Evolutionary conservation across 2,113 vertebrate species (phyloP), one percentile per base, ranked within the genome.

Genomic region (Scolopax mira): DNA sequence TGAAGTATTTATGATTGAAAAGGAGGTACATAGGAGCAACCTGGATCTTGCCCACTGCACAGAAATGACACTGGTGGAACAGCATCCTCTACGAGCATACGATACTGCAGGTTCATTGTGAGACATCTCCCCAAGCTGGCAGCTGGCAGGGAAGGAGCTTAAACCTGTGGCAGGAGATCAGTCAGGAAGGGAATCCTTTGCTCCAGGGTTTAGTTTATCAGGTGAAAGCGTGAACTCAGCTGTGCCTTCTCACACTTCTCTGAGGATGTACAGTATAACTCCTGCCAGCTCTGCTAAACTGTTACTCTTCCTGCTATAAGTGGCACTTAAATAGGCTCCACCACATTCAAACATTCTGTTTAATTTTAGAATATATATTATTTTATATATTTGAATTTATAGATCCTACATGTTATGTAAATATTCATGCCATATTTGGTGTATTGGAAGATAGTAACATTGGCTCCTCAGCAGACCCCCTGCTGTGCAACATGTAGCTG

Each of bases 11-110:
- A 2, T 70, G 37, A 79, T 49, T 39, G 21, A 66, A 51, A 42
- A 66, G 41, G n/a, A 41, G 49, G 22, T 65, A 31, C 35, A 41
- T 41, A 28, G 37, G 37, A 78, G 18, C 41, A 70, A 39, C 42
- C 19, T 0, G 2, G 55, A 18, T 41, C 1, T 1, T 7, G 2
- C 31, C 31, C 11, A 3, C 67, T 85, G 57, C 33, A 3, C 18
- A 58, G 46, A 80, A 90, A 66, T 58, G 54, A 49, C 42, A 15
- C 49, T 69, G 35, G n/a, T 62, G 81, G 71, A 58, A 33, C 13
- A 39, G 66, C 1, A 3, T 62, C 71, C 61, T 65, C 67, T 85
- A 24, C 10, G 8, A 2, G 8, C 9, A 1, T 46, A 6, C 46
- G 33, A 55, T 79, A 21, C n/a, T 78, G 31, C 61, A 71, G 28